Evolutionary conservation across 2,797 vertebrate species (phyloP).

Genomic region (Sebastes cheni): DNA sequence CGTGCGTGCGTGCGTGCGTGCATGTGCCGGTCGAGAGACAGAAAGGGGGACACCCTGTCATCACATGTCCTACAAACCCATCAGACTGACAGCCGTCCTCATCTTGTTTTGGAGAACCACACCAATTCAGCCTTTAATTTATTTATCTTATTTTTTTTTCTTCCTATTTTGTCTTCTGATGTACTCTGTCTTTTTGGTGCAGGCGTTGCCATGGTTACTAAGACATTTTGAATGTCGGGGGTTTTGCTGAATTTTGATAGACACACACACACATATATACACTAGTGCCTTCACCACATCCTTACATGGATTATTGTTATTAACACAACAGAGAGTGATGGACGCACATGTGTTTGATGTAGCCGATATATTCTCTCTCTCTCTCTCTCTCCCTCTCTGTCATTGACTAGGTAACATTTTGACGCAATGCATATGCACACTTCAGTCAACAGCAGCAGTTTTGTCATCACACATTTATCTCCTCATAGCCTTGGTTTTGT

Average conservation of each 20-base stretch:
- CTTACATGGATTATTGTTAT: constrained; percentile 34
- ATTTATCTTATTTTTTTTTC: background rate
- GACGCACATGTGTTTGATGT: background rate
- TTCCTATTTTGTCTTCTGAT: background rate
- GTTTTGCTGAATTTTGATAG: constrained; percentile 40
- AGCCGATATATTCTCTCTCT: background rate
- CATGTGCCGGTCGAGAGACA: no score
- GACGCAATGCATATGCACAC: constrained; percentile 2
- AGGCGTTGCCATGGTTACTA: constrained; percentile 55
- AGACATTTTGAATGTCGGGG: constrained; percentile 53
- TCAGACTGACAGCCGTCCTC: constrained; percentile 28
- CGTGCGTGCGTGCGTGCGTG: background rate
- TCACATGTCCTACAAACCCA: constrained; percentile 36
- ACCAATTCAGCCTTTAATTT: constrained; percentile 22
- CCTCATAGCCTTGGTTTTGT: constrained; percentile 59
- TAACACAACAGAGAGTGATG: constrained; percentile 7
- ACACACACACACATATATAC: constrained; percentile 8
- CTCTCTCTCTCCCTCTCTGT: background rate
- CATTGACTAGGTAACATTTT: constrained; percentile 16
- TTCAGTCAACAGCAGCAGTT: constrained; percentile 25
- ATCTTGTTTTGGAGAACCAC: constrained; percentile 22
- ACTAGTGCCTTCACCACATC: background rate
- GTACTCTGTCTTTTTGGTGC: constrained; percentile 25
- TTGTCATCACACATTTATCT: constrained; percentile 60
- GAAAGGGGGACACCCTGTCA: constrained; percentile 15